A percentile compares a stretch with the other conserved stretches of the same genome.
phyloP scores from a whole-genome alignment of 2,113 vertebrate genomes.

The Xyliphius kryptos region DNA sequence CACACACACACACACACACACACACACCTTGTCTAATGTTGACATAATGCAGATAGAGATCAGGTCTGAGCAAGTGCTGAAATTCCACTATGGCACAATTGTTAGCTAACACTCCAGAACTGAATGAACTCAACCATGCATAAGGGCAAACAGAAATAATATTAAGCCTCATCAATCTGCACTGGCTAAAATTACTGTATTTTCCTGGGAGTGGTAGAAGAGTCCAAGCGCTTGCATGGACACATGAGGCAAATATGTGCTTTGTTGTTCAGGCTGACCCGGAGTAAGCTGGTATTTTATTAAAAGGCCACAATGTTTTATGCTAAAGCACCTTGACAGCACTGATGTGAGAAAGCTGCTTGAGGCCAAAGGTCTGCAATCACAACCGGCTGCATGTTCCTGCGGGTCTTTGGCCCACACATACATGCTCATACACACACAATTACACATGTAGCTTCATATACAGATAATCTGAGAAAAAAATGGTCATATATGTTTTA shows the following conservation, averaged over 20 bases:
- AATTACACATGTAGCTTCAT: neutral
- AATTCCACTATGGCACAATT: conserved; percentile 78
- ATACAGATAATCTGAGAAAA: no score
- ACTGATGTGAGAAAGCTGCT: conserved; percentile 53
- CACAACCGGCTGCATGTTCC: neutral
- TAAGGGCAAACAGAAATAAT: conserved; percentile 36
- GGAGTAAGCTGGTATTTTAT: conserved; percentile 49
- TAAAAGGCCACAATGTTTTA: conserved; percentile 53
- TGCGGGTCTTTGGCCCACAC: neutral
- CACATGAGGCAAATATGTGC: conserved; percentile 31
- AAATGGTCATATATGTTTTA: no score
- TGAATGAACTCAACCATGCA: conserved; percentile 58
- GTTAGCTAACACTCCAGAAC: conserved; percentile 64
- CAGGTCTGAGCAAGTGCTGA: conserved; percentile 79
- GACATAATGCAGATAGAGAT: conserved; percentile 78
- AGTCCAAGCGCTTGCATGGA: conserved; percentile 17
- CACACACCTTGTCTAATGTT: conserved; percentile 66
- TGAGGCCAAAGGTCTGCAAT: conserved; percentile 49
- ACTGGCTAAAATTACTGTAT: conserved; percentile 18
- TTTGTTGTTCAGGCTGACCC: conserved; percentile 45
- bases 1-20: conserved; percentile 10
- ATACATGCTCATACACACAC: conserved; percentile 1
- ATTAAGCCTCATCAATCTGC: conserved; percentile 26
- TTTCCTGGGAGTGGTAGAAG: neutral
- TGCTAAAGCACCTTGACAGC: conserved; percentile 56